These are phyloP conservation scores for Acipenser oxyrinchus DNA, from an alignment of 2,797 vertebrate genomes.

Conservation along the genomic window DNA sequence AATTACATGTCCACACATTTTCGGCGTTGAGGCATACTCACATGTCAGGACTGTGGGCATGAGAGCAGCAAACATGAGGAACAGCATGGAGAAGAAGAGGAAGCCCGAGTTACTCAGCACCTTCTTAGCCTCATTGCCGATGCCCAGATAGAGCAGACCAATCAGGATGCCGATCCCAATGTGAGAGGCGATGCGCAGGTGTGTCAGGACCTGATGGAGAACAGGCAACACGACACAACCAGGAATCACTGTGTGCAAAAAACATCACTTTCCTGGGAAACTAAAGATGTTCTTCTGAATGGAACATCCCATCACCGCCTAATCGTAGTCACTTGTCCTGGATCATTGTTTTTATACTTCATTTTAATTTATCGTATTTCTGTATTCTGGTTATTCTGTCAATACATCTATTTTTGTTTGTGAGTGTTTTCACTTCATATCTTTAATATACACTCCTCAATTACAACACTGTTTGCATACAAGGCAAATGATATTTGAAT, in stretches of 20 bases:
- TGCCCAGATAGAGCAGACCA: conserved; percentile 65
- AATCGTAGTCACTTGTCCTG: too few species aligned
- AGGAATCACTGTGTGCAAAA: not conserved
- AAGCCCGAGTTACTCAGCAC: conserved; percentile 70
- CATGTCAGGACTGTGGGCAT: conserved; percentile 73
- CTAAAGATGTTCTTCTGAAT: too few species aligned
- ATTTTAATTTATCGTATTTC: too few species aligned
- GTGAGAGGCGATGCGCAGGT: conserved; percentile 64
- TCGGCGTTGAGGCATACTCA: conserved; percentile 38
- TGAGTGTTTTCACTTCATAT: too few species aligned
- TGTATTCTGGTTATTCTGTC: too few species aligned
- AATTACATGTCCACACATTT: too few species aligned
- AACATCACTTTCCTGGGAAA: not conserved
- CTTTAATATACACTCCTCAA: too few species aligned
- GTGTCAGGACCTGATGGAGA: conserved; percentile 58
- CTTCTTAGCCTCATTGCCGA: conserved; percentile 70
- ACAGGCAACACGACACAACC: not conserved
- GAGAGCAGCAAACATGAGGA: conserved; percentile 69
- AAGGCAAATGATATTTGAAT: too few species aligned
- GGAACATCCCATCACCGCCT: too few species aligned
- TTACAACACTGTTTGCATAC: too few species aligned
- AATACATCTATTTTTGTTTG: too few species aligned
- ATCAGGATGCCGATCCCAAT: conserved; percentile 71
- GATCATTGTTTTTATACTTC: too few species aligned
- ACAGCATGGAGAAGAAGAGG: conserved; percentile 72